Conservation (phyloP, 1,140 invertebrate species). For the Drosophila mayri region DNA sequence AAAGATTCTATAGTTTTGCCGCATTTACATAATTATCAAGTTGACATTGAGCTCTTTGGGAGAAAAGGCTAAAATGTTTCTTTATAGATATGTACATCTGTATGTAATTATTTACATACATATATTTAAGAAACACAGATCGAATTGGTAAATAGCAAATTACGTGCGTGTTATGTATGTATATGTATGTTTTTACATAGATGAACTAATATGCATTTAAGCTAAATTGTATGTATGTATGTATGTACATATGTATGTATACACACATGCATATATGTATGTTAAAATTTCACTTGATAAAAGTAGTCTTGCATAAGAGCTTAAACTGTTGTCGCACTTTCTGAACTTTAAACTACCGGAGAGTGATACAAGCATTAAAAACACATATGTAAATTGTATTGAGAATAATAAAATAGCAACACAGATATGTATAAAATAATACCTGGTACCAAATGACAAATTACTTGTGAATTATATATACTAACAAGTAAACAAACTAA, state of each 20-base stretch:
- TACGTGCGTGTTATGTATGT: too few relatives aligned
- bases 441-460: background rate
- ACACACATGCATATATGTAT: background rate
- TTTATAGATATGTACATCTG: too few relatives aligned
- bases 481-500: constrained; percentile 10
- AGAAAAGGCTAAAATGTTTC: too few relatives aligned
- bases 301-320: constrained; percentile 16
- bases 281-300: constrained; percentile 7
- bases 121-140: too few relatives aligned
- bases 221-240: background rate
- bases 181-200: background rate
- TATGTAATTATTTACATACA: too few relatives aligned
- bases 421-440: background rate
- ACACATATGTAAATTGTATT: background rate
- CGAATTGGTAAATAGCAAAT: too few relatives aligned
- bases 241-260: background rate
- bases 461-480: background rate
- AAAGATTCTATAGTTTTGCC: too few relatives aligned
- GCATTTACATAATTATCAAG: too few relatives aligned
- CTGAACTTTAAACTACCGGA: background rate
- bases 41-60: too few relatives aligned
- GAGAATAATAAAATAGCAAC: background rate
- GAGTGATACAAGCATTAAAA: background rate
- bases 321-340: background rate
- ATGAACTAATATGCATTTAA: background rate